Evolutionary conservation across 35 echinoderm and acorn worm genomes (phyloP), one percentile per base, ranked within the genome.

Genomic region (Apostichopus japonicus): DNA sequence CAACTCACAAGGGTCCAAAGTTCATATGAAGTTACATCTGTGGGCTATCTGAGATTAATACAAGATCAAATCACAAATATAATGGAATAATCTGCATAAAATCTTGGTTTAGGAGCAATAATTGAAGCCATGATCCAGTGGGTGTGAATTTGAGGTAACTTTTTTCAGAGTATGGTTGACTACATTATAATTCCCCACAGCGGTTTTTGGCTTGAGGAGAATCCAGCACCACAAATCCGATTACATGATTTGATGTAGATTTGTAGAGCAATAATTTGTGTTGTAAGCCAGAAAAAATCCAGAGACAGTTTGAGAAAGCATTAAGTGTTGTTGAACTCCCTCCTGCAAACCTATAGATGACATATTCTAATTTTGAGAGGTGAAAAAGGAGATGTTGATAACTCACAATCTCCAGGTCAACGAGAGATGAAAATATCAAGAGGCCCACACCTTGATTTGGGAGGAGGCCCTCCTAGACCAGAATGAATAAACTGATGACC

Each of bases 21-120:
- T 75, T 21, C 2, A 19, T 75, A 75, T 75, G 71, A 23, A 23
- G 71, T 75, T 75, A 75, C 71, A 75, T 75, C 71, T 75, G 17
- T 75, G 17, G 71, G 71, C 71, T 75, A 75, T 21, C 16, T 75
- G 71, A 75, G 21, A 75, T 75, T 75, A 75, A 75, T 75, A 75
- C 71, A 75, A 75, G 16, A 75, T 75, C 71, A 75, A 75, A 75
- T 75, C 71, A 19, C 71, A 75, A 75, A 75, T n/a, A 15, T 23
- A 19, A 7, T 6, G 71, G 6, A 75, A 19, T 21, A 75, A 75
- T 75, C 71, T 75, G 71, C 71, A 75, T 75, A 23, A 75, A 7
- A 75, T 75, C 57, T 10, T 8, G 8, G 7, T 75, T 23, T 75
- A 75, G 71, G 71, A 44, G 21, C 21, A 75, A n/a, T 19, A 24